Percentiles rank a stretch among this genome's conserved stretches.
phyloP scores from a whole-genome alignment of 2,797 vertebrate genomes.

The Cossypha polioptera region DNA sequence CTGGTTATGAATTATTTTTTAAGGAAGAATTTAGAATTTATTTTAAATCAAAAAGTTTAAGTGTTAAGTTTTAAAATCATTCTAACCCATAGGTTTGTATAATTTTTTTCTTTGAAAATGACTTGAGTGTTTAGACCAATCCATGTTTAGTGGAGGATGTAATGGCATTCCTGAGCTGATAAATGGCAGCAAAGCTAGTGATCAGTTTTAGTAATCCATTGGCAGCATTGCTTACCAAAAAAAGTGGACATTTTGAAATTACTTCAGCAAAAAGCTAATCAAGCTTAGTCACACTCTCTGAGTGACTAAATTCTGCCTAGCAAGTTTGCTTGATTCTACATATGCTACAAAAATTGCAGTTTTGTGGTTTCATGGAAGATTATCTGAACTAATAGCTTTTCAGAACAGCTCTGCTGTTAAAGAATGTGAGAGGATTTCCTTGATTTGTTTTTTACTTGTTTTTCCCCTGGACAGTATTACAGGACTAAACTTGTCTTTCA shows the following conservation, averaged over 20 bases:
- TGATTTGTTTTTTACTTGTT: background rate
- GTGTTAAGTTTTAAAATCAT: background rate
- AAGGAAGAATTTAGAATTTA: background rate
- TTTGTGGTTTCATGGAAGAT: background rate
- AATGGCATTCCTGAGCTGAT: background rate
- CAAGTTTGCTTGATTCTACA: background rate
- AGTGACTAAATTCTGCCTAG: background rate
- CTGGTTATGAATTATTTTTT: background rate
- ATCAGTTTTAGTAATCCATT: background rate
- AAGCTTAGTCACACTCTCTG: conserved; percentile 5
- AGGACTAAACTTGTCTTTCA: background rate
- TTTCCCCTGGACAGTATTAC: background rate
- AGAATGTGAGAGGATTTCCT: background rate
- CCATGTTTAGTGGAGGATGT: background rate
- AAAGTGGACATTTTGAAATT: background rate
- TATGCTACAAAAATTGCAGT: background rate
- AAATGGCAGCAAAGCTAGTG: background rate
- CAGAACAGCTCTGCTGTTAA: background rate
- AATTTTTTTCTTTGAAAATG: background rate
- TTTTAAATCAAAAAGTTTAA: background rate
- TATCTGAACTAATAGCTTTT: conserved; percentile 13
- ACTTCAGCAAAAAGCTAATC: conserved; percentile 21
- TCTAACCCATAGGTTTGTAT: background rate
- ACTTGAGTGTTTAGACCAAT: background rate
- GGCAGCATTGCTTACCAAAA: background rate